Evolutionary conservation across 2,797 vertebrate species (phyloP), one percentile per base, ranked within the genome.

Genomic region (Glossophaga mutica): DNA sequence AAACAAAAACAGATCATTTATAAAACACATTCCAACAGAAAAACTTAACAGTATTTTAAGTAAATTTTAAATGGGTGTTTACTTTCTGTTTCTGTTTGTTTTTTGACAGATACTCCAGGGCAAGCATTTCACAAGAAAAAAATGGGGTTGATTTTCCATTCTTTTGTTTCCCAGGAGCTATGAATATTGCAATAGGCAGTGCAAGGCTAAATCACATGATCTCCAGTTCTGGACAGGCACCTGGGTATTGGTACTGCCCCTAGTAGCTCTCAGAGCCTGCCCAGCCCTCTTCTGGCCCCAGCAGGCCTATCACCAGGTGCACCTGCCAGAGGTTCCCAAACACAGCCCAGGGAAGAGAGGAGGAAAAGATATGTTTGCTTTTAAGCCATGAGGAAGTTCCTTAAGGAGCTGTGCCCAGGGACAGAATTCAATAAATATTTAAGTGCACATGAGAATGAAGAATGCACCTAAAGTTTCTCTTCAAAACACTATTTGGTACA

Each of bases 51-150:
- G 14, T 52, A 50, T 70, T 77, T 86, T 57, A 78, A 90, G 71
- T 92, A 52, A 39, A 59, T 71, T 37, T n/a, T 57, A 94, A 90
- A 79, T 73, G 26, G 83, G 34, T 70, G 12, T 71, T 90, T 94
- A 44, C 37, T 82, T 71, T 87, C 44, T n/a, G 21, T 42, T 46
- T 88, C 29, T 82, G 79, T 48, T 67, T 32, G 6, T n/a, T 26
- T 86, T 55, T 83, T 50, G 16, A 50, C 7, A 78, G 71, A 67
- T 24, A 76, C n/a, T 68, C 14, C 2, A 85, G 42, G 74, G 39
- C 24, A 90, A 82, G 85, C 26, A 67, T n/a, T 79, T 62, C 19
- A 62, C 22, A 55, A 62, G 42, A 57, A 88, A 67, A 85, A 82
- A 39, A 83, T 26, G 34, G n/a, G 37, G 16, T 24, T 91, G 67